A percentile compares a stretch with the other conserved stretches of the same genome.
Evolutionary conservation across 2,888 invertebrate genomes (phyloP).

Genomic region (Drepana falcataria): DNA sequence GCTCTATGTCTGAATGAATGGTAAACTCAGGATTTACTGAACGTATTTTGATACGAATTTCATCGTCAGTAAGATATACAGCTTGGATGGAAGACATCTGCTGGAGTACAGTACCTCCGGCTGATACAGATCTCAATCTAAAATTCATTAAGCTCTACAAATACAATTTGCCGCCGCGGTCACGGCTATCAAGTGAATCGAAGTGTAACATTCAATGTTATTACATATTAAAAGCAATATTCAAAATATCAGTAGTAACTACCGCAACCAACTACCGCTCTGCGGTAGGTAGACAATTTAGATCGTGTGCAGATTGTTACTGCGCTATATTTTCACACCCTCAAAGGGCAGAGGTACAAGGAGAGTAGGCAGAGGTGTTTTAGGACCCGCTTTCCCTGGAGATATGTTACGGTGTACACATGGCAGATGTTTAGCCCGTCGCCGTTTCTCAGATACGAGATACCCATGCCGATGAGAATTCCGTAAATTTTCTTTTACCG

Average conservation of each 20-base stretch:
- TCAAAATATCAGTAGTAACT: slow-evolving; percentile 5
- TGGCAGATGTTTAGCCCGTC: too few relatives aligned
- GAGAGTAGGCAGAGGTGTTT: too few relatives aligned
- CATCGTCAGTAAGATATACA: too few relatives aligned
- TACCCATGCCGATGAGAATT: too few relatives aligned
- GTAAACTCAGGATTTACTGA: too few relatives aligned
- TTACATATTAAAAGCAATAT: slow-evolving; percentile 7
- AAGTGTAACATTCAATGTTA: slow-evolving; percentile 8
- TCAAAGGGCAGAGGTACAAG: too few relatives aligned
- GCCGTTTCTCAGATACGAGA: too few relatives aligned
- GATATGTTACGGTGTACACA: too few relatives aligned
- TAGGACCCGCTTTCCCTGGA: too few relatives aligned
- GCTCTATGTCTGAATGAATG: too few relatives aligned
- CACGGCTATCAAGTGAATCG: neutral
- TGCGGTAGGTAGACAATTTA: neutral
- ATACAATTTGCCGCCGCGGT: neutral
- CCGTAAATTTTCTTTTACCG: too few relatives aligned
- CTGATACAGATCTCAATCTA: neutral
- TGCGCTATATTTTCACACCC: neutral
- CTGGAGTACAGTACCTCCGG: neutral
- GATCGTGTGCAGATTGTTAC: neutral
- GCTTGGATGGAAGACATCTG: neutral
- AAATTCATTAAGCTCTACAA: neutral
- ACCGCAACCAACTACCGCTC: slow-evolving; percentile 4
- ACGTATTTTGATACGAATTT: too few relatives aligned